Percentiles rank a stretch among this genome's conserved stretches.
Conservation (phyloP, 2,888 invertebrate species). For the Eupithecia exiguata region DNA sequence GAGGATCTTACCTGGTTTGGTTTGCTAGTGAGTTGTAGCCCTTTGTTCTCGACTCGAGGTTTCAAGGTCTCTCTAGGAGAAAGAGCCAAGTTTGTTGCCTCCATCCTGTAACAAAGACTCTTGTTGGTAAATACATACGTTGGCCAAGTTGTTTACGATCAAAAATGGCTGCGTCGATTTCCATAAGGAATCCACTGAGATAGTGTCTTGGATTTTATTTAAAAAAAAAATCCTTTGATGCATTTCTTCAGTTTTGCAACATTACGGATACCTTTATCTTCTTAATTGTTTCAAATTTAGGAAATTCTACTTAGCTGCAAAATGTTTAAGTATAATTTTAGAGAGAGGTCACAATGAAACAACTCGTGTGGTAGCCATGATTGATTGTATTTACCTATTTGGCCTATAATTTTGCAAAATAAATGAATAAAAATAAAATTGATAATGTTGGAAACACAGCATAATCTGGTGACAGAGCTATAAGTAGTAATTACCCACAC, state of each 20-base stretch:
- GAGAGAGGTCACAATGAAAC: not conserved
- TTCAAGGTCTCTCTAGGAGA: constrained; percentile 73
- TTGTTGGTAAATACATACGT: not conserved
- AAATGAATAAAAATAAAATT: not conserved
- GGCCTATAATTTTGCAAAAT: not conserved
- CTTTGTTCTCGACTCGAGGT: constrained; percentile 74
- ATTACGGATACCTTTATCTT: not conserved
- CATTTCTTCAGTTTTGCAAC: not conserved
- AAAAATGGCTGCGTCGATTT: not conserved
- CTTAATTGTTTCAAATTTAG: not conserved
- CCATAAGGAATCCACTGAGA: no score
- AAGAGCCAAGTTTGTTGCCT: constrained; percentile 79
- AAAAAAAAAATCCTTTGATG: not conserved
- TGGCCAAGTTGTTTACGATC: not conserved
- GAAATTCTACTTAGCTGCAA: not conserved
- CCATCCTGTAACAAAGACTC: constrained; percentile 70
- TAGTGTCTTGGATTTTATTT: not conserved
- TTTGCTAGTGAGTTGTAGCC: constrained; percentile 78
- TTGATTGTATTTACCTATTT: not conserved
- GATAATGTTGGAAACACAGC: no score
- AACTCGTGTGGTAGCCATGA: not conserved
- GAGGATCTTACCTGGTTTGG: constrained; percentile 79
- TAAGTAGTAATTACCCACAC: not conserved
- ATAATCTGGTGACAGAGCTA: not conserved
- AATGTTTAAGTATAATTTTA: not conserved